A percentile compares a stretch with the other conserved stretches of the same genome.
phyloP scores from a whole-genome alignment of 2,888 invertebrate species.

The Leptinotarsa tumamoca region DNA sequence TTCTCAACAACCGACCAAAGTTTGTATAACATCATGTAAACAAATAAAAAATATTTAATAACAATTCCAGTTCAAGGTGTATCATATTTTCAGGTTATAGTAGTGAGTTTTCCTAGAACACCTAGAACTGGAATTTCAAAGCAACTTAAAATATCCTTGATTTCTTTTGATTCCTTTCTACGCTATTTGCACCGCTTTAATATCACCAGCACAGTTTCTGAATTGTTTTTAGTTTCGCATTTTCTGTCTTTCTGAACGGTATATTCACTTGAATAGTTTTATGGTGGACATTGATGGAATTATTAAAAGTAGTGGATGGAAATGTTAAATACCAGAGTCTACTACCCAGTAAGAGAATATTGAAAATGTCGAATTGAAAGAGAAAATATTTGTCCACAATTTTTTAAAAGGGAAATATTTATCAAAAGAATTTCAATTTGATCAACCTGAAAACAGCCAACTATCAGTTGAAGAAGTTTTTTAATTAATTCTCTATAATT shows the following conservation, averaged over 20 bases:
- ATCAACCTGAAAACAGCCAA: too few relatives aligned
- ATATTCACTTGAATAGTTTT: not conserved
- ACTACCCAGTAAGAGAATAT: not conserved
- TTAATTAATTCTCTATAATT: too few relatives aligned
- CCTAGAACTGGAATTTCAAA: constrained; percentile 33
- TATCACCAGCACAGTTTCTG: constrained; percentile 39
- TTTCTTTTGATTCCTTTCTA: constrained; percentile 18
- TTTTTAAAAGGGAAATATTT: too few relatives aligned
- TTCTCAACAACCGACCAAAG: constrained; percentile 50
- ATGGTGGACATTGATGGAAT: not conserved
- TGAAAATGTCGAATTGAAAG: too few relatives aligned
- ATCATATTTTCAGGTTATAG: constrained; percentile 37
- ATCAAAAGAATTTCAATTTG: too few relatives aligned
- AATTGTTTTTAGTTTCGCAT: constrained; percentile 40
- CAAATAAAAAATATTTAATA: constrained; percentile 28
- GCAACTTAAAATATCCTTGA: constrained; percentile 30
- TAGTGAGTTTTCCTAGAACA: constrained; percentile 13
- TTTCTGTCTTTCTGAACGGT: constrained; percentile 28
- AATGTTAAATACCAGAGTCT: too few relatives aligned
- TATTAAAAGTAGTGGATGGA: not conserved
- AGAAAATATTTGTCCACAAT: too few relatives aligned
- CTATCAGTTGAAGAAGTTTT: too few relatives aligned
- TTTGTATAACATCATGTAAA: constrained; percentile 49
- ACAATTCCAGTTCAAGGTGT: constrained; percentile 35
- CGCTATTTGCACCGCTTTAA: constrained; percentile 40